phyloP scores from a whole-genome alignment of 2,113 vertebrate species.

The Protobothrops flavoviridis region DNA sequence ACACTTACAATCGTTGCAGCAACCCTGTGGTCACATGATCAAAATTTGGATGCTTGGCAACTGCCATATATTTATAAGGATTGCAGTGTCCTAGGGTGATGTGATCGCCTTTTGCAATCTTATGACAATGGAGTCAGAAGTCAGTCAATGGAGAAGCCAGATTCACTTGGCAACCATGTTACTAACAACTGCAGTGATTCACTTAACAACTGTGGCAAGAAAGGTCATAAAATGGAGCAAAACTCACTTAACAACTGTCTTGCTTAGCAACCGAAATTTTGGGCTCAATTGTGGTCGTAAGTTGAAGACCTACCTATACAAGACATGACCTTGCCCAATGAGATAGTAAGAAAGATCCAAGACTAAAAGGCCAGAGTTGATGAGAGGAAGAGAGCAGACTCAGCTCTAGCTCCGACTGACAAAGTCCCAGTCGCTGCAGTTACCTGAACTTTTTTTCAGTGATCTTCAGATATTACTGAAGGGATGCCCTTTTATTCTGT shows the following conservation, averaged over 20 bases:
- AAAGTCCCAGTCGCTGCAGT: background rate
- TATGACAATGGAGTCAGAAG: background rate
- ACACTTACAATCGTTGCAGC: background rate
- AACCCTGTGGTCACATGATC: background rate
- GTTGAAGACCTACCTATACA: background rate
- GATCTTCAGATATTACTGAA: background rate
- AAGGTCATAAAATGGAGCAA: background rate
- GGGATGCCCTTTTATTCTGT: background rate
- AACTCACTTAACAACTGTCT: background rate
- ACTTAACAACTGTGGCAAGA: background rate
- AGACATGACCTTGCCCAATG: background rate
- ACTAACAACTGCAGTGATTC: too few relatives aligned
- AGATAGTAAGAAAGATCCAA: background rate
- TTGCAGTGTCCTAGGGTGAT: background rate
- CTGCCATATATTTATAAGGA: background rate
- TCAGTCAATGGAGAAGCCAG: background rate
- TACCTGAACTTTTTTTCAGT: background rate
- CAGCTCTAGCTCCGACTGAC: background rate
- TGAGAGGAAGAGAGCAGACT: background rate
- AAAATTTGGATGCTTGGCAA: background rate
- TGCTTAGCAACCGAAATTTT: background rate
- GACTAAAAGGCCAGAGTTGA: background rate
- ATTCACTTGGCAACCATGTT: background rate
- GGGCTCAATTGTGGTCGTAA: background rate
- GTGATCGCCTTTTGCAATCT: background rate